These are phyloP conservation scores for Chymomyza costata DNA, from an alignment of 1,140 invertebrate genomes.

Conservation along the genomic window DNA sequence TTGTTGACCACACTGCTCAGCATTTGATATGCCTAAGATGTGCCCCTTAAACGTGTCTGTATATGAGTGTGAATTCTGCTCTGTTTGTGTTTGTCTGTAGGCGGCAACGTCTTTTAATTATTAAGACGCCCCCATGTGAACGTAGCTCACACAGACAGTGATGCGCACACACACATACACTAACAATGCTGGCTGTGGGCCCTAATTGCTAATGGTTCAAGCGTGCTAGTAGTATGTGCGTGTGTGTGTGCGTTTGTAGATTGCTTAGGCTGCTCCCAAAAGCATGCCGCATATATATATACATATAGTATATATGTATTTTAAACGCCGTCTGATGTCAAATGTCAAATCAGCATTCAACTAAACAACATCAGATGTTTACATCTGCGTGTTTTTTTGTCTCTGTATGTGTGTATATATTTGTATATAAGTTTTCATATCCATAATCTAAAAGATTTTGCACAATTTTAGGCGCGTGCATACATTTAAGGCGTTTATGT, in stretches of 20 bases:
- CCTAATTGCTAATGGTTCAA: too few species aligned
- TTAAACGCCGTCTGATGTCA: too few species aligned
- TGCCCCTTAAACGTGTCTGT: neutral
- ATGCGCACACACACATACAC: neutral
- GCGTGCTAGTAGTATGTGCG: too few species aligned
- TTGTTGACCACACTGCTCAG: neutral
- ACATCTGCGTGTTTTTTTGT: neutral
- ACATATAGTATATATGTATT: too few species aligned
- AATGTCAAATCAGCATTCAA: too few species aligned
- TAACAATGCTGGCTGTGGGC: too few species aligned
- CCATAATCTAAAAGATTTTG: too few species aligned
- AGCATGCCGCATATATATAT: too few species aligned
- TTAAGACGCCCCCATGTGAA: constrained; percentile 11
- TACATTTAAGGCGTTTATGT: neutral
- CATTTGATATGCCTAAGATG: neutral
- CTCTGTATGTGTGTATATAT: too few species aligned
- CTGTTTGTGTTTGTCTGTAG: neutral
- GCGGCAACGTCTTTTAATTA: constrained; percentile 9
- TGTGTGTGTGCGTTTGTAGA: too few species aligned
- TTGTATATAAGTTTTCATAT: too few species aligned
- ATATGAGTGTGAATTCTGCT: neutral
- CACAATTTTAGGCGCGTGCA: constrained; percentile 4
- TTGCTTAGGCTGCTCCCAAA: too few species aligned
- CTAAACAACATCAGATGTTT: neutral
- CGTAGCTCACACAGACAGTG: neutral